Evolutionary conservation across 2,113 vertebrate species (phyloP).

Genomic region (Merops nubicus): DNA sequence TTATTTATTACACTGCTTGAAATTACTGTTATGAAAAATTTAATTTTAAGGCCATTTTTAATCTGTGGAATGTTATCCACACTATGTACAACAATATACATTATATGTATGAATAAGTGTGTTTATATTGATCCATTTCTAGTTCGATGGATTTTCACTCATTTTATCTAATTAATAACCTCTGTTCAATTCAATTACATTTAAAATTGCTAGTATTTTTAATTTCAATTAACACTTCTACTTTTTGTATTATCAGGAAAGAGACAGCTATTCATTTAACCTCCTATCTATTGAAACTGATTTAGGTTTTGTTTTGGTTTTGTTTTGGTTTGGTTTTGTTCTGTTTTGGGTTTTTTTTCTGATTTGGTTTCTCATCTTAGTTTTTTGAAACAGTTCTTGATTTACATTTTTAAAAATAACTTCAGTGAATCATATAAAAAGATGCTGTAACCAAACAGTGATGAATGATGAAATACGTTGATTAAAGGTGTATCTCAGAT

Average conservation of each 20-base stretch:
- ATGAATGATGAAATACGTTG: background rate
- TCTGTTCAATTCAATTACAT: background rate
- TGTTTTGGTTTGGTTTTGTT: background rate
- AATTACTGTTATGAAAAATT: background rate
- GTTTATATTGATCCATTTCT: background rate
- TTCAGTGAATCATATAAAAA: background rate
- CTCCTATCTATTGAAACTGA: background rate
- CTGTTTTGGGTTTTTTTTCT: too few species aligned
- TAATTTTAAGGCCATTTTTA: background rate
- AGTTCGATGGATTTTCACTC: background rate
- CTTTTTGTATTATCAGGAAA: background rate
- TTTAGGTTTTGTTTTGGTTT: background rate
- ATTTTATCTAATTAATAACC: conserved; percentile 12
- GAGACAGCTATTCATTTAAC: background rate
- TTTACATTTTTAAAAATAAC: background rate
- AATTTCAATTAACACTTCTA: background rate
- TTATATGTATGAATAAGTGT: background rate
- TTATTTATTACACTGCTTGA: background rate
- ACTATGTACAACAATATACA: background rate
- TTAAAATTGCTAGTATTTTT: background rate
- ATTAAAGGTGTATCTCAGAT: background rate
- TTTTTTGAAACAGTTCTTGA: background rate
- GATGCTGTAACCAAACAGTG: background rate
- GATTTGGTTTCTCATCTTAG: background rate
- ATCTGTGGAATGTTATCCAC: background rate